A percentile compares a stretch with the other conserved stretches of the same genome.
These are phyloP conservation scores for Anableps anableps DNA, from an alignment of 2,797 vertebrate genomes.

Conservation along the genomic window DNA sequence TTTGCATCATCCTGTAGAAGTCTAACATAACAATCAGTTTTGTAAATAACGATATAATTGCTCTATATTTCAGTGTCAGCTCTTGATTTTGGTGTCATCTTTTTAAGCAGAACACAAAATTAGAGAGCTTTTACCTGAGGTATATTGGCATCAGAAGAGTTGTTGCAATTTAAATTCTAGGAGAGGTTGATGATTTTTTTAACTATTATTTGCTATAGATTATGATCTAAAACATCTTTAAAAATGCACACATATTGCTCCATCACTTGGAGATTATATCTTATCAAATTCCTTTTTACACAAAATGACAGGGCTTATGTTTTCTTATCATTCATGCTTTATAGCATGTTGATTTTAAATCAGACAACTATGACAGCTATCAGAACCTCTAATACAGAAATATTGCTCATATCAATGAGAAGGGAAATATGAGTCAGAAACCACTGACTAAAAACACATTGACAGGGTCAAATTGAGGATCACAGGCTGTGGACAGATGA, in stretches of 20 bases:
- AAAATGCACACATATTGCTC: background rate
- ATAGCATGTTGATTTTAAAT: conserved; percentile 37
- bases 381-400: conserved; percentile 38
- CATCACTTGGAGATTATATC: conserved; percentile 7
- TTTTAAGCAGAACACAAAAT: conserved; percentile 35
- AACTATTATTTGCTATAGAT: no score
- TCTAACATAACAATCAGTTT: conserved; percentile 12
- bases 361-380: conserved; percentile 11
- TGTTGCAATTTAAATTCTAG: conserved; percentile 14
- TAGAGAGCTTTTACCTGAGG: conserved; percentile 27
- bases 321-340: conserved; percentile 22
- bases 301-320: conserved; percentile 16
- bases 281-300: conserved; percentile 5
- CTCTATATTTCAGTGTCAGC: conserved; percentile 3
- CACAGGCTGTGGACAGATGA: conserved; percentile 54
- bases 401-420: conserved; percentile 37
- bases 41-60: conserved; percentile 16
- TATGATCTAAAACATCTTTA: conserved; percentile 32
- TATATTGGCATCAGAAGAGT: conserved; percentile 15
- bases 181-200: no score
- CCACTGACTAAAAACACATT: conserved; percentile 38
- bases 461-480: conserved; percentile 61
- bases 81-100: conserved; percentile 26
- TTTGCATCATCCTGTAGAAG: conserved; percentile 8
- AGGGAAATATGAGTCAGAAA: conserved; percentile 43